phyloP scores from a whole-genome alignment of 2,113 vertebrate genomes.

The Protobothrops flavoviridis region DNA sequence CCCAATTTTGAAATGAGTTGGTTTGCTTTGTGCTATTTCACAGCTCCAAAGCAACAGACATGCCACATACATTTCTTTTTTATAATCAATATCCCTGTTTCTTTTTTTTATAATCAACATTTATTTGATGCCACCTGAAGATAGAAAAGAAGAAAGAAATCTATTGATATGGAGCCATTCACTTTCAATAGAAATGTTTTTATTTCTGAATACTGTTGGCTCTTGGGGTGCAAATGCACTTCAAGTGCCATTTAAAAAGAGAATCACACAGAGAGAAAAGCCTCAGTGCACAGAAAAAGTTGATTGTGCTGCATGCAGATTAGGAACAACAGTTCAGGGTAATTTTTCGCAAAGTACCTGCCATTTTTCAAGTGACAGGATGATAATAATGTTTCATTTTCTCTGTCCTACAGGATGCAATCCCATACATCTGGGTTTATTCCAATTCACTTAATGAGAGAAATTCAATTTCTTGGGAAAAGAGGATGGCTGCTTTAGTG shows the following conservation, averaged over 20 bases:
- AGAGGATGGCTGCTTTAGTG: conserved; percentile 1
- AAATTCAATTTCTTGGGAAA: neutral
- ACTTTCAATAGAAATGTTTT: conserved; percentile 35
- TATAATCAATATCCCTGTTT: conserved; percentile 25
- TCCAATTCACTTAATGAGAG: conserved; percentile 15
- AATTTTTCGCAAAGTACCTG: neutral
- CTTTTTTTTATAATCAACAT: conserved; percentile 15
- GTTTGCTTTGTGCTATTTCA: conserved; percentile 10
- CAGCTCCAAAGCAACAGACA: conserved; percentile 27
- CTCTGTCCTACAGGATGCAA: neutral
- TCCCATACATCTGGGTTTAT: neutral
- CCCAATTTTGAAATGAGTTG: neutral
- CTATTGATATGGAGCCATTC: conserved; percentile 36
- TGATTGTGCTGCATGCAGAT: neutral
- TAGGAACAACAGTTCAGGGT: conserved; percentile 32
- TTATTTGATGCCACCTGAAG: neutral
- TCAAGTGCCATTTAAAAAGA: conserved; percentile 4
- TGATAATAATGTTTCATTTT: conserved; percentile 26
- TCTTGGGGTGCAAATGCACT: conserved; percentile 41
- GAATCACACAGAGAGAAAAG: conserved; percentile 16
- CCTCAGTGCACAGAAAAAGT: conserved; percentile 13
- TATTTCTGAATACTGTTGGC: conserved; percentile 39
- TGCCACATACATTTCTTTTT: neutral
- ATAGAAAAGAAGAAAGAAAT: conserved; percentile 29
- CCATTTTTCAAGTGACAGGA: conserved; percentile 25